Conservation (phyloP, 2,113 vertebrate species). For the Varanus komodoensis region DNA sequence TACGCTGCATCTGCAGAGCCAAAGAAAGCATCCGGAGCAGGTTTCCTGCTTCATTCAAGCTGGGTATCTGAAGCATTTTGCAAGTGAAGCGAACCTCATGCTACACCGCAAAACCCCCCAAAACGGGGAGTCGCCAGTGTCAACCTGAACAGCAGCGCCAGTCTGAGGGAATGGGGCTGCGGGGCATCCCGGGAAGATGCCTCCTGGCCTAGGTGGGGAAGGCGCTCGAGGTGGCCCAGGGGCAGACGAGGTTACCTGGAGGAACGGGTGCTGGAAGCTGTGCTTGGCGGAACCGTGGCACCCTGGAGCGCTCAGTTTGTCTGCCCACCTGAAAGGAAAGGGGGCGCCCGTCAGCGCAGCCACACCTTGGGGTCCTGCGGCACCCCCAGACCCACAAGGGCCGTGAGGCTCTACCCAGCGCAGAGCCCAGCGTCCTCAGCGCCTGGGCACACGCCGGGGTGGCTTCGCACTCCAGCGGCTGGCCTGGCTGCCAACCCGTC, state of each 20-base stretch:
- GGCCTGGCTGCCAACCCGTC: too few species aligned
- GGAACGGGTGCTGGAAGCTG: conserved; percentile 87
- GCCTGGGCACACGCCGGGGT: too few species aligned
- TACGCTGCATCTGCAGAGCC: background rate
- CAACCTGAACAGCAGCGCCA: background rate
- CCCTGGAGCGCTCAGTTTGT: conserved; percentile 82
- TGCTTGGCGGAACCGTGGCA: conserved; percentile 78
- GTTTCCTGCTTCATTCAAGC: background rate
- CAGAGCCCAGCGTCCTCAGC: accelerated
- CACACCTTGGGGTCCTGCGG: background rate
- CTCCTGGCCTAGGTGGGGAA: background rate
- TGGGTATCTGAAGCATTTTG: background rate
- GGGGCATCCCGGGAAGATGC: background rate
- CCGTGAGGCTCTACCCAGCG: too few species aligned
- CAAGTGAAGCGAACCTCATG: background rate
- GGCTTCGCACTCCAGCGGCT: too few species aligned
- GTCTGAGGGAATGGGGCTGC: background rate
- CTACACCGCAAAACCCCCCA: background rate
- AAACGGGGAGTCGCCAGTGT: background rate
- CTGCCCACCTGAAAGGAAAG: conserved; percentile 87
- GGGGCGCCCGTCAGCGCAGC: background rate
- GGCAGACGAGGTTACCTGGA: conserved; percentile 82
- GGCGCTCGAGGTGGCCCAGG: background rate
- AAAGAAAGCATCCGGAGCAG: too few species aligned
- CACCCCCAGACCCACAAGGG: accelerated